Evolutionary conservation across 2,797 vertebrate species (phyloP), one percentile per base, ranked within the genome.

Genomic region (Lutjanus argentimaculatus): DNA sequence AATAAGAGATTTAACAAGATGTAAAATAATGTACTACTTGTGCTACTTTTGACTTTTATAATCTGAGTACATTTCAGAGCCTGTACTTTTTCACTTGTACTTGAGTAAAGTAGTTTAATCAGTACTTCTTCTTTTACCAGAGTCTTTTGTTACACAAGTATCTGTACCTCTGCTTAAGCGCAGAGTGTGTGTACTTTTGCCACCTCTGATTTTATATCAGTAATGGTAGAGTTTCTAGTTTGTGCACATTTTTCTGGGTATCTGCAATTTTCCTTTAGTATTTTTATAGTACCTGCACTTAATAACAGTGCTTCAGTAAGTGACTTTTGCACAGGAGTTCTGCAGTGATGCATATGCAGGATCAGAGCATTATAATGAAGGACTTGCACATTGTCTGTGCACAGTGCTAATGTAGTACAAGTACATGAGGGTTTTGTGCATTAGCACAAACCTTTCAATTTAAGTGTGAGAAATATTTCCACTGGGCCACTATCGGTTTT

Each of bases 401-500:
- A 30, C 16, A 22, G n/a, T 71, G 49, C 10, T 58, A 61, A 75
- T 80, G 16, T 42, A 48, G 14, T 7, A 63, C 21, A 59, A 64
- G 53, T 68, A 57, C 22, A 62, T n/a, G 30, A 9, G 64, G 13
- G 25, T 30, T 52, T 59, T 52, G 58, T 62, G 46, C 71, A 64
- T 56, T 49, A 40, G 66, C 61, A 52, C 67, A 67, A 42, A 75
- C 45, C 66, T 75, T 75, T 80, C 61, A 48, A n/a, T 74, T 70
- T 9, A 72, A 75, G 52, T 61, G 51, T 77, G 46, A 59, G 67
- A 70, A 83, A 77, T 77, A 56, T 67, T 65, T 77, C 72, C 8
- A 3, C 56, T 61, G 65, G 52, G 67, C 66, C 36, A 75, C 83
- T 77, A 81, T 72, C 17, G 8, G 70, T 79, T 84, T 80, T 83